Base-by-base conservation (phyloP, 92 coral and sea anemone genomes). In the Phenganax stokvisi region DNA sequence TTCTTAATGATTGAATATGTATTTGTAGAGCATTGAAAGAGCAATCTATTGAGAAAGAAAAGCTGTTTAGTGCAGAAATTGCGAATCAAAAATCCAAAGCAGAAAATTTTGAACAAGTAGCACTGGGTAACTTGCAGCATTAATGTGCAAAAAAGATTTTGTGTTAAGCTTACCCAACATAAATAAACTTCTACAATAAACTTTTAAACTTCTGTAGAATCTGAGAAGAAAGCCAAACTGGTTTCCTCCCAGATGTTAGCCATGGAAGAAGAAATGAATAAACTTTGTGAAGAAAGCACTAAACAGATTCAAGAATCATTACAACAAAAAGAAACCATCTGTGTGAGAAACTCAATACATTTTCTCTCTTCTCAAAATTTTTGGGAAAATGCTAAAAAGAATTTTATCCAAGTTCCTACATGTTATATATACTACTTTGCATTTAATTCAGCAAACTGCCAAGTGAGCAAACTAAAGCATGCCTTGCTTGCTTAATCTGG, bases 281-380 rank as follows among this genome's bases (percentile, higher is more conserved):
- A 74, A 27, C 60, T 82, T 13, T 83, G 61, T 82, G 88, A 83
- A 76, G 98, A 92, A 30, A 89, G 89, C 59, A 91, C 90, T 25
- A 90, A 89, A 54, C 87, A 88, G 76, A 93, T 94, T 10, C 87
- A 84, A 52, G 85, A 89, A 62, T 92, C 96, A 68, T 68, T 89
- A 51, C 88, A 88, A n/a, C 86, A 93, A 70, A 96, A 91, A 53
- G 87, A 86, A 51, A 78, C 75, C 16, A 71, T 88, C 9, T 69
- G 86, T 86, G 98, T 94, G 37, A 28, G 81, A 56, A 44, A 74
- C 30, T 51, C 16, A 52, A 10, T 81, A 16, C 12, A 10, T 6
- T 61, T 30, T 30, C 17, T 28, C 8, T 15, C 17, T 17, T 15
- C 25, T 13, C n/a, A 57, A 31, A 56, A 51, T 4, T 51, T 61